A percentile compares a stretch with the other conserved stretches of the same genome.
phyloP scores from a whole-genome alignment of 1,140 invertebrate genomes.

The Micrasema minimum region DNA sequence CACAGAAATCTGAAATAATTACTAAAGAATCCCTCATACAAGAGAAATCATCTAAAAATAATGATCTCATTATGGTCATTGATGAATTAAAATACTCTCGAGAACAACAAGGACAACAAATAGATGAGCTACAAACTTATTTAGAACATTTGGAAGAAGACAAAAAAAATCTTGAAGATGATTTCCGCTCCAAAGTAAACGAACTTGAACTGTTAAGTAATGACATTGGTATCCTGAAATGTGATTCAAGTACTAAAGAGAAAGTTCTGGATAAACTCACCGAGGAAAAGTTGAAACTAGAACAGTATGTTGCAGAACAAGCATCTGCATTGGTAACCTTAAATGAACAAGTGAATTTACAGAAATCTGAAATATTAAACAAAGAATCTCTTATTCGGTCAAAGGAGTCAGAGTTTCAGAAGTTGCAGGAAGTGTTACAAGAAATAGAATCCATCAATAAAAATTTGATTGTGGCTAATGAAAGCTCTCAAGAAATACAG shows the following conservation, averaged over 20 bases:
- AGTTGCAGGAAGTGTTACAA: background rate
- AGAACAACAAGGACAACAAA: background rate
- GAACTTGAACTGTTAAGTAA: background rate
- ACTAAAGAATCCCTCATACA: too few relatives aligned
- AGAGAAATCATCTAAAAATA: background rate
- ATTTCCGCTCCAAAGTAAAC: background rate
- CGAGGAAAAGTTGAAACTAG: background rate
- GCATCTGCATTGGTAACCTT: background rate
- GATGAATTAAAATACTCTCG: background rate
- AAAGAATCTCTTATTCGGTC: background rate
- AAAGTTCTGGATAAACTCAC: conserved; percentile 1
- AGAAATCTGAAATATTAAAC: background rate
- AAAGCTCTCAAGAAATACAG: background rate
- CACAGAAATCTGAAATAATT: background rate
- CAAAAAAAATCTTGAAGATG: background rate
- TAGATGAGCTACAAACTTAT: background rate
- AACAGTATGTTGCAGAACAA: background rate
- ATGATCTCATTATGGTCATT: background rate
- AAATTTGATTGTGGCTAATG: background rate
- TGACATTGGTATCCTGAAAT: background rate
- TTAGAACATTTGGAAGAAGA: background rate
- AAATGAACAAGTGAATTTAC: background rate
- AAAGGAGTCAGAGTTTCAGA: background rate
- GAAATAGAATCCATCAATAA: background rate
- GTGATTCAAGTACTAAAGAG: background rate